phyloP scores from a whole-genome alignment of 2,113 vertebrate species.

The Cryptomyrus ogoouensis region DNA sequence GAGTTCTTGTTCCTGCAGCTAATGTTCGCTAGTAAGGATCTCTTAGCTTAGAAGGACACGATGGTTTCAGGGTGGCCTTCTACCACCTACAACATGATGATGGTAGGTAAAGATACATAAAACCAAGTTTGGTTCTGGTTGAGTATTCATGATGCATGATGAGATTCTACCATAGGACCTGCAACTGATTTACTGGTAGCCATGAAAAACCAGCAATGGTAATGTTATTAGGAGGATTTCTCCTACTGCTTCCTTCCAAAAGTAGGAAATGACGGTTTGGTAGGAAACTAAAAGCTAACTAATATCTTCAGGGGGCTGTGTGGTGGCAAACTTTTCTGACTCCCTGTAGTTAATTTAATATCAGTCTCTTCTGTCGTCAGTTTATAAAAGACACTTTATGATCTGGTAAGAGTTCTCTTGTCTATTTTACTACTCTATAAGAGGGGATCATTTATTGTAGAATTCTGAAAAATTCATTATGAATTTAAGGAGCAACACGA shows the following conservation, averaged over 20 bases:
- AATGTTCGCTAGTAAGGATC: background rate
- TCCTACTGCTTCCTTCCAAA: background rate
- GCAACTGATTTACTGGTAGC: background rate
- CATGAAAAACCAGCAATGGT: background rate
- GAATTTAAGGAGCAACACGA: background rate
- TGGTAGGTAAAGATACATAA: background rate
- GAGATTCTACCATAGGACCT: background rate
- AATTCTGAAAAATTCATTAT: background rate
- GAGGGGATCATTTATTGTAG: background rate
- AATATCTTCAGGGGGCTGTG: background rate
- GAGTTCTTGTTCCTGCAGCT: background rate
- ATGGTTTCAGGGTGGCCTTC: background rate
- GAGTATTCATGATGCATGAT: background rate
- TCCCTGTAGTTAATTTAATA: background rate
- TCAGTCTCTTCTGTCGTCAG: background rate
- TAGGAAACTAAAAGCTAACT: background rate
- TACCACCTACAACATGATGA: background rate
- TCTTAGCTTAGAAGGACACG: background rate
- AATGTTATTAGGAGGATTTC: background rate
- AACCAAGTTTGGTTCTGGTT: background rate
- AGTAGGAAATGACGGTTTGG: background rate
- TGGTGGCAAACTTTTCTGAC: background rate
- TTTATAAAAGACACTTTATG: background rate
- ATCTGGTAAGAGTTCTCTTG: background rate
- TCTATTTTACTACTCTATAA: background rate